These are phyloP conservation scores for Spea bombifrons DNA, from an alignment of 2,113 vertebrate species.

Conservation along the genomic window DNA sequence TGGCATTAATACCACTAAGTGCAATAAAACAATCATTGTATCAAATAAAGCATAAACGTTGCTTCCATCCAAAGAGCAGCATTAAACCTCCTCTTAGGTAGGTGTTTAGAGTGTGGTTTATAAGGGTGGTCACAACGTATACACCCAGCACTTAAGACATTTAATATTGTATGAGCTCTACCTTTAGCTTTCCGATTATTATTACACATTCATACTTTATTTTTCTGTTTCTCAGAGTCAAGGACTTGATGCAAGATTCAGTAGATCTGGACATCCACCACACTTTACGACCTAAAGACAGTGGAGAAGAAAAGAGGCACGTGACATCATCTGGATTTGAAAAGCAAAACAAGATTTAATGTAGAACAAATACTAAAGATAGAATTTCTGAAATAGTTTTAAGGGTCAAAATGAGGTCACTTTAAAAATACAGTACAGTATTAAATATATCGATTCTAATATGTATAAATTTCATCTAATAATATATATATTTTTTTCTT, in stretches of 20 bases:
- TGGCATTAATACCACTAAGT: slow-evolving; percentile 37
- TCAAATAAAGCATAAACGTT: slow-evolving; percentile 22
- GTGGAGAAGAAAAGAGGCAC: too few species aligned
- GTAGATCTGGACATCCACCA: neutral
- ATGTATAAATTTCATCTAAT: too few species aligned
- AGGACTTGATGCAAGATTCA: slow-evolving; percentile 1
- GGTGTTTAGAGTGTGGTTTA: slow-evolving; percentile 20
- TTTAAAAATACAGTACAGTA: slow-evolving; percentile 25
- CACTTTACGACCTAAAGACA: too few species aligned
- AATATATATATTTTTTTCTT: too few species aligned
- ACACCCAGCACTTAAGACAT: slow-evolving; percentile 34
- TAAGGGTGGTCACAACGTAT: slow-evolving; percentile 21
- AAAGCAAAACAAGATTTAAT: too few species aligned
- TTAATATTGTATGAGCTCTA: slow-evolving; percentile 41
- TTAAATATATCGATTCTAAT: neutral
- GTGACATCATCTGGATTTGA: neutral
- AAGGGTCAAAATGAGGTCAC: slow-evolving; percentile 56
- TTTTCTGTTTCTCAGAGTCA: slow-evolving; percentile 33
- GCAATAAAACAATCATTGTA: slow-evolving; percentile 32
- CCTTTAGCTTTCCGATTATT: slow-evolving; percentile 22
- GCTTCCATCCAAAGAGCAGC: slow-evolving; percentile 10
- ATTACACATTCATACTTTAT: slow-evolving; percentile 2
- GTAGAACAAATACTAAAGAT: too few species aligned
- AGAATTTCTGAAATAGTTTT: slow-evolving; percentile 38
- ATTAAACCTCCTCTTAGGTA: slow-evolving; percentile 29